Evolutionary conservation across 2,888 invertebrate species (phyloP), one percentile per base, ranked within the genome.

Genomic region (Hipparchia semele): DNA sequence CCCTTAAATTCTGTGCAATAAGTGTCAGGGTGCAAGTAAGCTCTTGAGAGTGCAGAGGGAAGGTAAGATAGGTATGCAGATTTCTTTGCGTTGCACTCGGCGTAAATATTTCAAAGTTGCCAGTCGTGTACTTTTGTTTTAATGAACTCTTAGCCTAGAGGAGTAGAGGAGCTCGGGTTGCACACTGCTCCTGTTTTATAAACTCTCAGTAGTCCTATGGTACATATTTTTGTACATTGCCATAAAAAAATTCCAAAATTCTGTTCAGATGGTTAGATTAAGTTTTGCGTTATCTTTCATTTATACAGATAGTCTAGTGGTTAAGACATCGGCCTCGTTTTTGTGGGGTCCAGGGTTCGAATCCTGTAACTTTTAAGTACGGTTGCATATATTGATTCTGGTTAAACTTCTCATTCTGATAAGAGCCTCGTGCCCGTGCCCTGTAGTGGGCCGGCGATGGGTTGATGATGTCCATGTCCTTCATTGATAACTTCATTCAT

Each of bases 91-190:
- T 12, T 64, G 70, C 54, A 64, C 64, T 64, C 49, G 49, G 62
- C 66, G 59, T 71, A 59, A 71, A 71, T 71, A 71, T 71, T 71
- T 71, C 70, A 71, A 66, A 66, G 60, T 59, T 71, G 39, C 60
- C 60, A 71, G 66, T 71, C 23, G 70, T 49, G 70, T 70, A 53
- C 70, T 56, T 49, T 65, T 70, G 58, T 70, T 70, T 70, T 56
- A 58, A 70, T 46, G 70, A 70, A 70, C 64, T 64, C 56, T n/a
- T 9, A 62, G 64, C 13, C 58, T 49, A 39, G 49, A 13, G 13
- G 13, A 49, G 62, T 49, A 39, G 49, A 13, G 13, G 13, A 49
- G 62, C 53, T 39, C 12, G 33, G 54, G 23, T 64, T 64, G 9
- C 64, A 23, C 10, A 49, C 49, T 49, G 13, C 13, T 7, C 13